Percentiles rank a stretch among this genome's conserved stretches.
These are phyloP conservation scores for Bombyx mandarina DNA, from an alignment of 1,140 invertebrate species.

Conservation along the genomic window DNA sequence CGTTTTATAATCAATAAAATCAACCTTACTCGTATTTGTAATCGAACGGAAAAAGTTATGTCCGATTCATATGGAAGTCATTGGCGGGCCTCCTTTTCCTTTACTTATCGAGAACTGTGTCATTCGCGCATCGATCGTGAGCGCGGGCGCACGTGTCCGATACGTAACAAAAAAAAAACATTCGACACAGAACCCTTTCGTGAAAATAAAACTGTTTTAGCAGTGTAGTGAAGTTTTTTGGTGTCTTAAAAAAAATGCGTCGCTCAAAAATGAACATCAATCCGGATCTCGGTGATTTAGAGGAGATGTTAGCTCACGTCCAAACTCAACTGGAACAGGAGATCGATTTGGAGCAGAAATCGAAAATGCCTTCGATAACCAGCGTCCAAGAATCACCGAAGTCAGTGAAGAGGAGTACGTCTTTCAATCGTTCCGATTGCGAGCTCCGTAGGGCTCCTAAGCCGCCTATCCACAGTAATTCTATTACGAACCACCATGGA, in stretches of 20 bases:
- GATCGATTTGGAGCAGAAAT: slow-evolving; percentile 52
- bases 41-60: no score
- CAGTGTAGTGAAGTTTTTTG: slow-evolving; percentile 1
- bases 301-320: slow-evolving; percentile 64
- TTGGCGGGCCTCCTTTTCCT: no score
- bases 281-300: slow-evolving; percentile 60
- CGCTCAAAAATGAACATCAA: slow-evolving; percentile 49
- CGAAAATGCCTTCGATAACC: slow-evolving; percentile 44
- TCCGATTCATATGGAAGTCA: no score
- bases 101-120: slow-evolving; percentile 20
- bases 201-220: background rate
- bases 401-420: slow-evolving; percentile 34
- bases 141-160: slow-evolving; percentile 21
- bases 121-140: slow-evolving; percentile 26
- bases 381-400: slow-evolving; percentile 55
- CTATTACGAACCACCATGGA: background rate
- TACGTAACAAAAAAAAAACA: no score
- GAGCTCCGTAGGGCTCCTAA: slow-evolving; percentile 33
- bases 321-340: slow-evolving; percentile 64
- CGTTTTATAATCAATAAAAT: no score
- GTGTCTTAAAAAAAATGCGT: slow-evolving; percentile 32
- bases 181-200: background rate
- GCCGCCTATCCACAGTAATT: slow-evolving; percentile 14
- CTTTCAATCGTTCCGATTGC: slow-evolving; percentile 30
- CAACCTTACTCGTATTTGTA: no score